Evolutionary conservation across 2,797 vertebrate genomes (phyloP), one percentile per base, ranked within the genome.

Genomic region (Gorsachius magnificus): DNA sequence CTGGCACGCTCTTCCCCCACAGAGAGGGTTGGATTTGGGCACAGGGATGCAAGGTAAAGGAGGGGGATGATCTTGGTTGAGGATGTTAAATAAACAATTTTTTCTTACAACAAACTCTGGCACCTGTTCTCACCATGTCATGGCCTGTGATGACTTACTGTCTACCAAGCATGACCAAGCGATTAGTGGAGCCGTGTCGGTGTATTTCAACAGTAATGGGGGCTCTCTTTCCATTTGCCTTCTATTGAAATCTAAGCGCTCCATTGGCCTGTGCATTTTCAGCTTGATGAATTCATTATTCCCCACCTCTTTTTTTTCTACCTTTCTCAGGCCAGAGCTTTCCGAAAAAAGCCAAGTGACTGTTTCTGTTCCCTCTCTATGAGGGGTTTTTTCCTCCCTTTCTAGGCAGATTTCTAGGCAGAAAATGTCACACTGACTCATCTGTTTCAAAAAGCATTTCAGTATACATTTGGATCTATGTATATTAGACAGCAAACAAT

Each of bases 211-310:
- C 98, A 95, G 98, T 98, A 98, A 98, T 97, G 96, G 97, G 96
- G 95, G 97, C 96, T 97, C 98, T 97, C 97, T 98, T 98, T 98
- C 98, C 98, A 98, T 98, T 98, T 98, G 97, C 98, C 93, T 85
- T 89, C 97, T 96, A 95, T 95, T 97, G 98, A 97, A 98, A 97
- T 96, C 97, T 98, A 95, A 98, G 98, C 97, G 98, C 98, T 98
- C 96, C 95, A 89, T 97, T 98, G 98, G 98, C 96, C 96, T 69
- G 95, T 97, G 97, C 97, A 98, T 98, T 98, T 98, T 97, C 98
- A 98, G 97, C 97, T 97, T 98, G 98, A 98, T 98, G 96, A 98
- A 98, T 98, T 98, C 97, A 98, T 98, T 98, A 98, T 97, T 98
- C 95, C 96, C 92, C 83, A 79, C 75, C n/a, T 97, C 96, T 96